These are phyloP conservation scores for Pammene fasciana DNA, from an alignment of 2,888 invertebrate species.

Conservation along the genomic window DNA sequence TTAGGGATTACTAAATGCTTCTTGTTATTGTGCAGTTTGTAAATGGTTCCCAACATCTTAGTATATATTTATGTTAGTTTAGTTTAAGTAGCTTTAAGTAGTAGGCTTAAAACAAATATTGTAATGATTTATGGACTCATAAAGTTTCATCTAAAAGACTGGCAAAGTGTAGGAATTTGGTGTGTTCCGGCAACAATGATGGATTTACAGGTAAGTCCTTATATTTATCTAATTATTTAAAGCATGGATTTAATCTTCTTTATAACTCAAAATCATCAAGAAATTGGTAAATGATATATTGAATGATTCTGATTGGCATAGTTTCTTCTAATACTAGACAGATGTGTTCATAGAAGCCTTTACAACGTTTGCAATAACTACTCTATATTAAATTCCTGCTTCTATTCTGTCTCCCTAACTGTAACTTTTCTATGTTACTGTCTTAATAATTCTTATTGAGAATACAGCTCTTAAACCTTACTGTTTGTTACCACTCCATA, in stretches of 20 bases:
- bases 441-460: too few species aligned
- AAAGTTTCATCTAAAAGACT: constrained; percentile 29
- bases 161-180: constrained; percentile 20
- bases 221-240: background rate
- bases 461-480: too few species aligned
- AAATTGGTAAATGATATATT: background rate
- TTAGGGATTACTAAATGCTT: constrained; percentile 11
- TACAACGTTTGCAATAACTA: too few species aligned
- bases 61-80: background rate
- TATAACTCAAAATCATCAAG: too few species aligned
- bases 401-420: too few species aligned
- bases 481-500: too few species aligned
- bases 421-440: too few species aligned
- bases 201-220: constrained; percentile 22
- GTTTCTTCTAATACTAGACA: too few species aligned
- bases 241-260: background rate
- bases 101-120: background rate
- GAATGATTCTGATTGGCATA: background rate
- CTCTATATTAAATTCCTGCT: too few species aligned
- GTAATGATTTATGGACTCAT: constrained; percentile 11
- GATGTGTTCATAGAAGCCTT: too few species aligned
- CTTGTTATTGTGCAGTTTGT: constrained; percentile 15
- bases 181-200: background rate
- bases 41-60: background rate
- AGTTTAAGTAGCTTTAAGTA: constrained; percentile 19